phyloP scores from a whole-genome alignment of 1,140 invertebrate genomes.

The Solenopsis fugax region DNA sequence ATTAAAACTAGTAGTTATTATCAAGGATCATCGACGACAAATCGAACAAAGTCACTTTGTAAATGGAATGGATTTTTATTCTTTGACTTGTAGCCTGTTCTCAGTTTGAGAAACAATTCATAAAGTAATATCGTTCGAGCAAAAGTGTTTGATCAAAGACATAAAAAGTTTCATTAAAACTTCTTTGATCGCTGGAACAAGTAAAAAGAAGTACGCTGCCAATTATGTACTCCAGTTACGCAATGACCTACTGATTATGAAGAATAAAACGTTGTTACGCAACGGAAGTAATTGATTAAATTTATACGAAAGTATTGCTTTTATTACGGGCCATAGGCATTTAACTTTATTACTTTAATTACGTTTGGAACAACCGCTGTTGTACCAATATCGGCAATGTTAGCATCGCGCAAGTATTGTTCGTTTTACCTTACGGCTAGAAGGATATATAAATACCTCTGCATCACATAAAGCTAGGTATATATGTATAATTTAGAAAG shows the following conservation, averaged over 20 bases:
- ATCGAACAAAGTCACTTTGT: constrained; percentile 31
- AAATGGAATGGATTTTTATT: constrained; percentile 2
- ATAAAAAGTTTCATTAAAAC: constrained; percentile 64
- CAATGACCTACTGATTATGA: constrained; percentile 56
- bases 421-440: neutral
- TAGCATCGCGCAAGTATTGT: neutral
- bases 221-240: constrained; percentile 57
- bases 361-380: no score
- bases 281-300: constrained; percentile 26
- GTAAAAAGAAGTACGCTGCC: constrained; percentile 38
- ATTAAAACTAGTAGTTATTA: constrained; percentile 18
- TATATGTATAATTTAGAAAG: constrained; percentile 4
- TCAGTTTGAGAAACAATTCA: constrained; percentile 52
- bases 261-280: constrained; percentile 36
- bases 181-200: constrained; percentile 52
- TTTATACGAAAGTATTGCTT: neutral
- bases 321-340: neutral
- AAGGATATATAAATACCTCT: neutral
- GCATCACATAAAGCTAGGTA: neutral
- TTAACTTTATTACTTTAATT: constrained; percentile 16
- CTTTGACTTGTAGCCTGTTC: constrained; percentile 4
- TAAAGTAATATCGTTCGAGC: constrained; percentile 51
- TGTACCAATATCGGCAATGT: neutral
- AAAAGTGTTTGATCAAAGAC: constrained; percentile 55
- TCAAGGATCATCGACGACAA: constrained; percentile 50